A percentile compares a stretch with the other conserved stretches of the same genome.
Conservation (phyloP, 2,888 invertebrate genomes). For the Leucophenga montana region DNA sequence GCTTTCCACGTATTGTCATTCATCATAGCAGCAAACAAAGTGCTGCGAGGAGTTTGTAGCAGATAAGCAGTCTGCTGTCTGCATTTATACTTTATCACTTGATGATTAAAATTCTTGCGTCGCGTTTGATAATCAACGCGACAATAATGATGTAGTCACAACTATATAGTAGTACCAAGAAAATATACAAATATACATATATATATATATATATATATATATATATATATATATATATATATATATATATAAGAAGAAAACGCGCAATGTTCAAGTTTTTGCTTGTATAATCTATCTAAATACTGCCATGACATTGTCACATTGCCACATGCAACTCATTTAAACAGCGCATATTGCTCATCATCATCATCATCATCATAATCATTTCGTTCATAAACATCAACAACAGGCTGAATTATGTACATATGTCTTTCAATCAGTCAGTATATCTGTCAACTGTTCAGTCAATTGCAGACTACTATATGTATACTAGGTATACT, state of each 20-base stretch:
- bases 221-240: too few relatives aligned
- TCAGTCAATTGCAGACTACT: not conserved
- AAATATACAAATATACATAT: too few relatives aligned
- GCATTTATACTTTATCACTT: conserved; percentile 24
- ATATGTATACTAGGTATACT: too few relatives aligned
- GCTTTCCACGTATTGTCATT: conserved; percentile 21
- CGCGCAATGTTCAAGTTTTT: too few relatives aligned
- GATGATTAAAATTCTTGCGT: conserved; percentile 21
- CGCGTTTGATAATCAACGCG: conserved; percentile 12
- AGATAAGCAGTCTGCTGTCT: not conserved
- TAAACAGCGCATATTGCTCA: not conserved
- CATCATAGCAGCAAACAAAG: not conserved
- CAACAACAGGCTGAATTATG: not conserved
- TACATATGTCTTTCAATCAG: not conserved
- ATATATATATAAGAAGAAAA: too few relatives aligned
- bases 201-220: too few relatives aligned
- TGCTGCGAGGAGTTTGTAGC: too few relatives aligned
- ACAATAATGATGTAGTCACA: too few relatives aligned
- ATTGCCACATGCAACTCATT: not conserved
- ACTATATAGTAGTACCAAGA: too few relatives aligned
- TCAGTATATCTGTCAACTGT: not conserved
- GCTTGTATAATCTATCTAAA: not conserved
- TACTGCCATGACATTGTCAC: not conserved
- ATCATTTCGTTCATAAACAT: not conserved
- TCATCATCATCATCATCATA: not conserved